Evolutionary conservation across 2,797 vertebrate genomes (phyloP).

Genomic region (Artibeus jamaicensis): DNA sequence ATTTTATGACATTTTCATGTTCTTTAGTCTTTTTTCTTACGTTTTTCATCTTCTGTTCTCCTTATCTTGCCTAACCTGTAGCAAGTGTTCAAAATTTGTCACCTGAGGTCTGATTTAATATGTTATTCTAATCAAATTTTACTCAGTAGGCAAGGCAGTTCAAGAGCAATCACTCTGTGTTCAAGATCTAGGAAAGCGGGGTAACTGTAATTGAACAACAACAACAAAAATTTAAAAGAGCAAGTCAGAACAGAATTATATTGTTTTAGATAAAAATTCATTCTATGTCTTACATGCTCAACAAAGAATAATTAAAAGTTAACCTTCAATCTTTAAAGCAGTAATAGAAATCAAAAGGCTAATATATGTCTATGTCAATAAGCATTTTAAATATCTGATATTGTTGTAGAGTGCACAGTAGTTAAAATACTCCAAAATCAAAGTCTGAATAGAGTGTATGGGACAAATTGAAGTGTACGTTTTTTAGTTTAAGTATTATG

Average conservation of each 20-base stretch:
- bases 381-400: not conserved
- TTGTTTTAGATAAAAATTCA: conserved; percentile 42
- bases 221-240: not conserved
- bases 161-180: conserved; percentile 26
- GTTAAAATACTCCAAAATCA: not conserved
- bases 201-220: no score
- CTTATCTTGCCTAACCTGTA: not conserved
- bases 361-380: not conserved
- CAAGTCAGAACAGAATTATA: conserved; percentile 34
- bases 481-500: not conserved
- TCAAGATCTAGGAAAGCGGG: not conserved
- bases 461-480: not conserved
- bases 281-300: conserved; percentile 13
- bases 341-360: conserved; percentile 35
- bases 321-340: conserved; percentile 21
- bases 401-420: not conserved
- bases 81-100: conserved; percentile 30
- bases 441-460: not conserved
- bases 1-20: not conserved
- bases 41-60: not conserved
- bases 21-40: not conserved
- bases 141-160: conserved; percentile 23
- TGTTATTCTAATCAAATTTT: conserved; percentile 22
- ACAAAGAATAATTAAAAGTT: conserved; percentile 49
- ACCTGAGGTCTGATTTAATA: not conserved